Base-by-base conservation (phyloP, 2,888 invertebrate genomes). In the Nomada goodeniana region DNA sequence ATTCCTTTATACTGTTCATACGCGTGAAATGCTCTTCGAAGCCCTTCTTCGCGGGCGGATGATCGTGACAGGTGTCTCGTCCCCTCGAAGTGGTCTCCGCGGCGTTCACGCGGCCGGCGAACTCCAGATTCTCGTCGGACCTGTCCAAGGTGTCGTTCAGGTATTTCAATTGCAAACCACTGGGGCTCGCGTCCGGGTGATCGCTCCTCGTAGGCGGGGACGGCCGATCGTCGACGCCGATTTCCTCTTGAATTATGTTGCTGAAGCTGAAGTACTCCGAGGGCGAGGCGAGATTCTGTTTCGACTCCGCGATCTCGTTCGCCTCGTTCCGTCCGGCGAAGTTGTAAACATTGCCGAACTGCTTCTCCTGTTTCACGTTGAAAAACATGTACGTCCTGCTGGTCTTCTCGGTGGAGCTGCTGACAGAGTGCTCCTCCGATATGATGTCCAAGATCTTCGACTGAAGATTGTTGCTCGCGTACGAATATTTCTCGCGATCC, bases 391-490 rank as follows among this genome's bases (percentile, higher is more conserved):
- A 80, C 57, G 70, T 84, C 68, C 59, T 77, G 60, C 80, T 80
- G n/a, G 78, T 82, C 42, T 80, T 84, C 15, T 90, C 89, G 0
- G 83, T 89, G 0, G 88, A 88, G 61, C 89, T 89, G 29, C 88
- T 87, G 1, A 84, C 85, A 23, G 91, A 89, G n/a, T 91, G 90
- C 70, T 92, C 91, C 73, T 92, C 91, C 0, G 89, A 84, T 57
- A 92, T 91, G 60, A 91, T 90, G 44, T 92, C 92, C 44, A 92
- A 60, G 0, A 88, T 29, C 11, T 91, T 90, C 0, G 89, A 80
- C 70, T 88, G 86, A 44, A 86, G 89, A 79, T 84, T 64, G 79
- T 88, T 76, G 4, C 52, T 42, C 15, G 53, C 53, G n/a, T 75
- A 77, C 4, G 70, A 47, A 9, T 26, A 59, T 52, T 44, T 61